These are phyloP conservation scores for Hermaeophaga mercurialis DNA, from an alignment of 2,888 invertebrate species.

Conservation along the genomic window DNA sequence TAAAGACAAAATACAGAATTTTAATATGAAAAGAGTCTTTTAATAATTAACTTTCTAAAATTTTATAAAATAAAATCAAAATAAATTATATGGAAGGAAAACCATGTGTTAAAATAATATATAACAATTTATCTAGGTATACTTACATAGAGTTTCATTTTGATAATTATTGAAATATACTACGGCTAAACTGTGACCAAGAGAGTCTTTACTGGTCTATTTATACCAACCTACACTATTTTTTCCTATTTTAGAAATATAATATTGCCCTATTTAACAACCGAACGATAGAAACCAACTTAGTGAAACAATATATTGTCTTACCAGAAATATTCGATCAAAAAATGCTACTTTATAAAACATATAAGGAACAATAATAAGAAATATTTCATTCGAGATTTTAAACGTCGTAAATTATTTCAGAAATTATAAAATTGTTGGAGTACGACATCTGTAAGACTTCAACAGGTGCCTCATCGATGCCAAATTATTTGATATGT, in stretches of 20 bases:
- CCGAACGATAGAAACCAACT: slow-evolving; percentile 10
- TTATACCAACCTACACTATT: slow-evolving; percentile 11
- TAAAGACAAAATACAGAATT: not conserved
- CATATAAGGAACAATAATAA: too few species aligned
- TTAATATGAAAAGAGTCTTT: not conserved
- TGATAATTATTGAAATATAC: not conserved
- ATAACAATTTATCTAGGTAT: too few species aligned
- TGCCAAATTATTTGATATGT: too few species aligned
- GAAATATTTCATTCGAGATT: too few species aligned
- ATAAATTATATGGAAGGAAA: not conserved
- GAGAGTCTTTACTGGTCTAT: not conserved
- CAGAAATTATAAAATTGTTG: too few species aligned
- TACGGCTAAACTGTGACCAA: not conserved
- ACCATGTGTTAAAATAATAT: too few species aligned
- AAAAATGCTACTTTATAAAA: not conserved
- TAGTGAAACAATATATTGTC: not conserved
- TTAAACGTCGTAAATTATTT: too few species aligned
- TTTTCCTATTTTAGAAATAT: not conserved
- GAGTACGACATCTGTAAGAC: too few species aligned
- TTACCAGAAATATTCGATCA: slow-evolving; percentile 5
- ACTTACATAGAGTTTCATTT: slow-evolving; percentile 11
- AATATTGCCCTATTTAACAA: slow-evolving; percentile 18
- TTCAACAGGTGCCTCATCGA: too few species aligned
- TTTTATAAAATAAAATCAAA: not conserved
- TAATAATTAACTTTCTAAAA: not conserved